These are phyloP conservation scores for Melanotaenia trifasciata DNA, from an alignment of 2,797 vertebrate genomes.

Conservation along the genomic window DNA sequence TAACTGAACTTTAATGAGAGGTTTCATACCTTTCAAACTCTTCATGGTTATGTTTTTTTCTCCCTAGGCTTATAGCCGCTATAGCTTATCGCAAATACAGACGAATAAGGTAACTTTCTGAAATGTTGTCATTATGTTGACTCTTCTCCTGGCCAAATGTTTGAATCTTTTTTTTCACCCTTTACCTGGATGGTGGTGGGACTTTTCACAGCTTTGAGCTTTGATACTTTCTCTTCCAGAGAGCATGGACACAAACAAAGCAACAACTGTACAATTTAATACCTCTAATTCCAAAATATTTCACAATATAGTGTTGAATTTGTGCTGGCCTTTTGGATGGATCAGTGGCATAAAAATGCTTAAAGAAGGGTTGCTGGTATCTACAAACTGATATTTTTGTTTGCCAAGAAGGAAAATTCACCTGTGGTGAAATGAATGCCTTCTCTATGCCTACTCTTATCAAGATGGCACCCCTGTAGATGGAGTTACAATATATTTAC, in stretches of 20 bases:
- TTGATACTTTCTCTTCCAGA: constrained; percentile 24
- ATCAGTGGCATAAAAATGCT: constrained; percentile 4
- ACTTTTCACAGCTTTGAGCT: constrained; percentile 47
- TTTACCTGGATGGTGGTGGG: constrained; percentile 61
- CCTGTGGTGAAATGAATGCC: neutral
- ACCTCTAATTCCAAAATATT: neutral
- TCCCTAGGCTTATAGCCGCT: constrained; percentile 78
- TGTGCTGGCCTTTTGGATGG: neutral
- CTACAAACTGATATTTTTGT: neutral
- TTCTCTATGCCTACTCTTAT: neutral
- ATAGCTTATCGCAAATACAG: constrained; percentile 84
- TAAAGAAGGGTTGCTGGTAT: neutral
- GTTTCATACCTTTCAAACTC: constrained; percentile 28
- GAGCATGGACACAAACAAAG: constrained; percentile 37
- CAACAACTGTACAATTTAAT: constrained; percentile 22
- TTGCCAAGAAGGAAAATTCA: neutral
- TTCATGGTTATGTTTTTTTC: constrained; percentile 52
- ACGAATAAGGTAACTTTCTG: constrained; percentile 76
- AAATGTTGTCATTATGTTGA: constrained; percentile 23
- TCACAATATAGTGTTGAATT: neutral
- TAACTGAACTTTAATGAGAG: neutral
- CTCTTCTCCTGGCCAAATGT: constrained; percentile 23
- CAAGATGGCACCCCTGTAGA: neutral
- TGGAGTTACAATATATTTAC: no score
- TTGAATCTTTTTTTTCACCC: constrained; percentile 23